Conservation (phyloP, 2,113 vertebrate genomes). For the Lipophrys pholis region DNA sequence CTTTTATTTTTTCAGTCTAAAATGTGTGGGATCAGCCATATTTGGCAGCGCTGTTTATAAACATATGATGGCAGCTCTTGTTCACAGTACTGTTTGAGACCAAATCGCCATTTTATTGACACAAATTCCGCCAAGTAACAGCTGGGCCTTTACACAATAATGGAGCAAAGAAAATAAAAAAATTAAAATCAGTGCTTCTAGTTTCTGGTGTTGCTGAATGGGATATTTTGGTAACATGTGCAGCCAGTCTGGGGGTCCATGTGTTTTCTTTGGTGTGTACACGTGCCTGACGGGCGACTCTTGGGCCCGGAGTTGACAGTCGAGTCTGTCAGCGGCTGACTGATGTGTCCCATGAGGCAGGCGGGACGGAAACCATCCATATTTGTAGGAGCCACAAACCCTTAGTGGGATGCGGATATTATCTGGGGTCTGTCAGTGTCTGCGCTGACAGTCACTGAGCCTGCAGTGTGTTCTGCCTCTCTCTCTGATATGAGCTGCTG, state of each 20-base stretch:
- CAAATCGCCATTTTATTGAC: constrained; percentile 8
- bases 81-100: constrained; percentile 24
- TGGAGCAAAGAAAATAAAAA: too few relatives aligned
- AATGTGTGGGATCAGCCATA: too few relatives aligned
- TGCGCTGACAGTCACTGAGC: constrained; percentile 58
- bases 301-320: constrained; percentile 62
- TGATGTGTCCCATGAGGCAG: constrained; percentile 65
- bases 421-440: constrained; percentile 62
- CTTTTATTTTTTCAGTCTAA: too few relatives aligned
- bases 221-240: constrained; percentile 24
- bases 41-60: constrained; percentile 52
- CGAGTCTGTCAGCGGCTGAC: constrained; percentile 61
- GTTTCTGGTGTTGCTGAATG: background rate
- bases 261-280: constrained; percentile 32
- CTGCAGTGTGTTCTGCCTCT: constrained; percentile 46
- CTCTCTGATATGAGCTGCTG: constrained; percentile 49
- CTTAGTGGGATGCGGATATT: constrained; percentile 64
- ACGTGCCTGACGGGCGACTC: constrained; percentile 51
- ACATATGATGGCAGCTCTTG: constrained; percentile 64
- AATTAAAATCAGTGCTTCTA: background rate
- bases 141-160: background rate
- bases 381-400: constrained; percentile 45
- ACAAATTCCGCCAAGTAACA: constrained; percentile 7
- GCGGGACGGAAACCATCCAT: constrained; percentile 57
- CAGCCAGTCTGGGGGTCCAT: constrained; percentile 23